phyloP scores from a whole-genome alignment of 2,888 invertebrate species.

The Drosophila paranaensis region DNA sequence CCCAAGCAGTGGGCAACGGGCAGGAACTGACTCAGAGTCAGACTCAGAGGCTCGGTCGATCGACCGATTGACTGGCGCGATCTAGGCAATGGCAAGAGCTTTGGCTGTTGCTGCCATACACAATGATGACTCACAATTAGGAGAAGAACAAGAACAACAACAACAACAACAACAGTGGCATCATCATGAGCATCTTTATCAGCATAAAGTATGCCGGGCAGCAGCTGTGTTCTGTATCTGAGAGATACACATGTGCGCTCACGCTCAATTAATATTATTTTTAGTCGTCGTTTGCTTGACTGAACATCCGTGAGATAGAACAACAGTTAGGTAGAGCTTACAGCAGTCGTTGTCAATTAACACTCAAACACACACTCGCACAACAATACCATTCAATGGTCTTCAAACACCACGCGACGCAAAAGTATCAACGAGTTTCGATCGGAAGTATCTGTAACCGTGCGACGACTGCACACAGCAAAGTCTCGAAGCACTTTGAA shows the following conservation, averaged over 20 bases:
- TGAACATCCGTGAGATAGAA: constrained; percentile 30
- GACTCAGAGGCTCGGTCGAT: constrained; percentile 35
- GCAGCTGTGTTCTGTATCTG: constrained; percentile 32
- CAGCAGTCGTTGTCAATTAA: constrained; percentile 28
- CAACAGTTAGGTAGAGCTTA: constrained; percentile 39
- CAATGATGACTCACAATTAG: constrained; percentile 47
- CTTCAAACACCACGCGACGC: constrained; percentile 43
- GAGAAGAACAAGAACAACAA: constrained; percentile 25
- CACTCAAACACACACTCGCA: constrained; percentile 21
- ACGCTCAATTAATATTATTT: constrained; percentile 56
- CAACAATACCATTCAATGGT: constrained; percentile 3
- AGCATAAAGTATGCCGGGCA: constrained; percentile 27
- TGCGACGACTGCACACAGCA: constrained; percentile 78
- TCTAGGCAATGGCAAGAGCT: constrained; percentile 43
- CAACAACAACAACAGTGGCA: constrained; percentile 21
- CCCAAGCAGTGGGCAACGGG: constrained; percentile 7
- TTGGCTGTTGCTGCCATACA: constrained; percentile 11
- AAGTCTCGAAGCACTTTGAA: constrained; percentile 76
- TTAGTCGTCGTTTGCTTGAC: constrained; percentile 52
- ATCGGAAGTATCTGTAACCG: constrained; percentile 31
- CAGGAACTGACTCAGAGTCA: constrained; percentile 44
- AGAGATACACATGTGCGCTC: constrained; percentile 42
- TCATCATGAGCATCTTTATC: constrained; percentile 18
- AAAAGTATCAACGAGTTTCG: constrained; percentile 43
- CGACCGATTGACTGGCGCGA: constrained; percentile 21